Percentiles rank a stretch among this genome's conserved stretches.
These are phyloP conservation scores for Penaeus chinensis DNA, from an alignment of 1,140 invertebrate genomes.

Conservation along the genomic window DNA sequence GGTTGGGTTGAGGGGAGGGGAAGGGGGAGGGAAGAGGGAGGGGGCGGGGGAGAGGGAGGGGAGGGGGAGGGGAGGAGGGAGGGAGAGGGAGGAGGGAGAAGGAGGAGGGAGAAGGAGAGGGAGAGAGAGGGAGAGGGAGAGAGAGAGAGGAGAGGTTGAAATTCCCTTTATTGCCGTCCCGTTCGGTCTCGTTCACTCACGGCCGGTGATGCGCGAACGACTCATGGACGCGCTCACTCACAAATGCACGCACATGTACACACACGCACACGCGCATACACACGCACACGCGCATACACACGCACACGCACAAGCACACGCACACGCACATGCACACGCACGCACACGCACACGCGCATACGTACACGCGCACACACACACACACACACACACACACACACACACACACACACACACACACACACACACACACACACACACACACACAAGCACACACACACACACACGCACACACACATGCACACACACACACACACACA, in stretches of 20 bases:
- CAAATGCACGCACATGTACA: not conserved
- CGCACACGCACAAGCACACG: not conserved
- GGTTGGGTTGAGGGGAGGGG: too few species aligned
- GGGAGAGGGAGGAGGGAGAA: too few species aligned
- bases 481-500: constrained; percentile 4
- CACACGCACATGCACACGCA: not conserved
- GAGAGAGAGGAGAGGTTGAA: too few species aligned
- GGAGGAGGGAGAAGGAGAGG: too few species aligned
- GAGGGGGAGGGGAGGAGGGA: too few species aligned
- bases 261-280: not conserved
- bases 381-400: constrained; percentile 36
- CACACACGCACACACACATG: constrained; percentile 13
- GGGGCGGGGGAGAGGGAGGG: too few species aligned
- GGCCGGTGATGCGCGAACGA: not conserved
- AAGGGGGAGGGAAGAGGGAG: too few species aligned
- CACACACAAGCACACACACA: not conserved
- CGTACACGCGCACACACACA: constrained; percentile 15
- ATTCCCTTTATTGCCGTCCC: not conserved
- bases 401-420: constrained; percentile 31
- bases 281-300: not conserved
- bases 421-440: constrained; percentile 29
- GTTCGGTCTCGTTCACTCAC: constrained; percentile 2
- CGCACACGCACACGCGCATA: not conserved
- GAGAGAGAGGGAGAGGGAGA: too few species aligned
- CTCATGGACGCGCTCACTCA: constrained; percentile 12